Conservation (phyloP, 1,140 invertebrate genomes). For the Epicauta chinensis region DNA sequence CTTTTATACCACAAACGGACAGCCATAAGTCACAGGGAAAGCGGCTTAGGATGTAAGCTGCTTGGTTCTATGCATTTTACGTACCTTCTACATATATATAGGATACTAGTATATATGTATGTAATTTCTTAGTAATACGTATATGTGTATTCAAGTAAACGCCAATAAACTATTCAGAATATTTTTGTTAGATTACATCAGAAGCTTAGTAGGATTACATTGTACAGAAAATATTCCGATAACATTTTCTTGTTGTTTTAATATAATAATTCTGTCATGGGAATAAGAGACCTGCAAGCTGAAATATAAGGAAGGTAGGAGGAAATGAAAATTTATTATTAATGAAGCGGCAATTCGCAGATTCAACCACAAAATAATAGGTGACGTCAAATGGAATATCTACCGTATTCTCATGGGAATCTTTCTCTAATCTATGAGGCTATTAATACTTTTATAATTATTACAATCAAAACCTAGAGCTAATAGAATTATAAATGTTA, state of each 20-base stretch:
- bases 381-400: slow-evolving; percentile 7
- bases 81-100: too few species aligned
- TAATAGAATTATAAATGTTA: too few species aligned
- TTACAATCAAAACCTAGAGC: too few species aligned
- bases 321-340: slow-evolving; percentile 25
- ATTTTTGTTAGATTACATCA: neutral
- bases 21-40: slow-evolving; percentile 26
- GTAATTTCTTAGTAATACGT: neutral
- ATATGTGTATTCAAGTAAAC: slow-evolving; percentile 4
- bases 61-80: neutral
- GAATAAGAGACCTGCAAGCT: neutral
- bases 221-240: neutral
- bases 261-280: too few species aligned
- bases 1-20: slow-evolving; percentile 21
- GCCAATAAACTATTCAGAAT: slow-evolving; percentile 5
- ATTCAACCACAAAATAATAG: slow-evolving; percentile 12
- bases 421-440: too few species aligned
- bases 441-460: too few species aligned
- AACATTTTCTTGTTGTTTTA: neutral
- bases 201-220: neutral
- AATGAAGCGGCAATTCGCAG: slow-evolving; percentile 18
- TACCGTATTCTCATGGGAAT: slow-evolving; percentile 6
- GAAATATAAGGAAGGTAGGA: slow-evolving; percentile 4
- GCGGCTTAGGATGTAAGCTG: slow-evolving; percentile 24
- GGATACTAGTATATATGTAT: too few species aligned